Percentiles rank a stretch among this genome's conserved stretches.
phyloP scores from a whole-genome alignment of 2,797 vertebrate genomes.

The Pseudomugil gertrudae region DNA sequence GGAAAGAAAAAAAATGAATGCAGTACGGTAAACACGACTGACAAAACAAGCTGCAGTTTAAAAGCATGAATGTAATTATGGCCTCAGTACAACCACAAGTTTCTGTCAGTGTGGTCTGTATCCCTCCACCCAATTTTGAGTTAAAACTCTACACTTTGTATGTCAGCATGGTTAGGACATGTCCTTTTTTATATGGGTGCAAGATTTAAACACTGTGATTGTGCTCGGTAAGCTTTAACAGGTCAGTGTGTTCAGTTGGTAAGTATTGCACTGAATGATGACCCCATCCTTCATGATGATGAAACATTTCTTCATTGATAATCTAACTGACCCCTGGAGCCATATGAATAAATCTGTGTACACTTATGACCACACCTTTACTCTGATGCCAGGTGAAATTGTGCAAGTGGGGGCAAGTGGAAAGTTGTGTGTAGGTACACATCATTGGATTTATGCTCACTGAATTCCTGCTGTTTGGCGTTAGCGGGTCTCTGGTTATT shows the following conservation, averaged over 20 bases:
- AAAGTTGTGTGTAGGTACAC: no score
- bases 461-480: no score
- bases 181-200: not conserved
- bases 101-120: not conserved
- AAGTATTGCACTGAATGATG: not conserved
- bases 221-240: not conserved
- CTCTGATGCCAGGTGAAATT: not conserved
- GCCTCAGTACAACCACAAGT: conserved; percentile 1
- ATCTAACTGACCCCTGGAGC: not conserved
- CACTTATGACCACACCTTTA: not conserved
- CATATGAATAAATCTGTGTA: not conserved
- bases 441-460: no score
- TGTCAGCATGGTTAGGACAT: not conserved
- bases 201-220: not conserved
- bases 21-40: conserved; percentile 57
- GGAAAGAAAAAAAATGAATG: conserved; percentile 46
- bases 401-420: no score
- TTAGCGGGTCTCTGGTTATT: no score
- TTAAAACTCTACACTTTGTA: not conserved
- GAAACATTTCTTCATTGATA: not conserved
- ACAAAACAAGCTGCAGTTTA: conserved; percentile 66
- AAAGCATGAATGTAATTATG: conserved; percentile 42
- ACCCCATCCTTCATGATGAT: not conserved
- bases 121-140: not conserved
- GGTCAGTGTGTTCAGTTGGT: not conserved